phyloP scores from a whole-genome alignment of 2,113 vertebrate species.

The Oreochromis aureus region DNA sequence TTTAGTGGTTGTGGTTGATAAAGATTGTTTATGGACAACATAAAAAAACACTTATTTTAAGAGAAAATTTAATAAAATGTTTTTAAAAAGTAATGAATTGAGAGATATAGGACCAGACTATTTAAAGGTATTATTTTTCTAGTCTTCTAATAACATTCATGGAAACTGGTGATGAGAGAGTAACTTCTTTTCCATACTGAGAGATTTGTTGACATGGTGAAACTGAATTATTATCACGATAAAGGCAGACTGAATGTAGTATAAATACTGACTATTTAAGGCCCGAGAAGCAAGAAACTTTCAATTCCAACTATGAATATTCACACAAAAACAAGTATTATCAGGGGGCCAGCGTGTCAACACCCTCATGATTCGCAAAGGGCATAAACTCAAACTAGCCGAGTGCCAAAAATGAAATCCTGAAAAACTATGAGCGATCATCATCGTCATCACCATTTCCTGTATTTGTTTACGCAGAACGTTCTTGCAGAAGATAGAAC shows the following conservation, averaged over 20 bases:
- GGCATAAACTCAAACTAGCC: neutral
- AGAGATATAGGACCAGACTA: neutral
- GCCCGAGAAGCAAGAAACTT: neutral
- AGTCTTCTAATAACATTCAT: neutral
- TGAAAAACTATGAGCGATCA: constrained; percentile 3
- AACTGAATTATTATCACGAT: neutral
- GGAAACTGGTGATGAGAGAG: neutral
- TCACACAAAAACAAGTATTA: neutral
- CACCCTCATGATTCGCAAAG: constrained; percentile 1
- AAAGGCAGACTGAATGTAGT: neutral
- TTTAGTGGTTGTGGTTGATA: neutral
- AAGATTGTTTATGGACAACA: neutral
- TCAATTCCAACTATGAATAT: neutral
- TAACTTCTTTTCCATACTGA: neutral
- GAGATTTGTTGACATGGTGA: neutral
- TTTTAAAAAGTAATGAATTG: neutral
- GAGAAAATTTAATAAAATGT: neutral
- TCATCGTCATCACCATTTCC: constrained; percentile 57
- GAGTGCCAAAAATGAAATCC: neutral
- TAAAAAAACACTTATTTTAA: neutral
- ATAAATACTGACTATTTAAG: neutral
- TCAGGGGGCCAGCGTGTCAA: neutral
- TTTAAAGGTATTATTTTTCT: neutral
- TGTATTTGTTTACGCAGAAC: constrained; percentile 56
- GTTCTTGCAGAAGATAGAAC: neutral